These are phyloP conservation scores for Capreolus pygargus DNA, from an alignment of 2,113 vertebrate species.

Conservation along the genomic window DNA sequence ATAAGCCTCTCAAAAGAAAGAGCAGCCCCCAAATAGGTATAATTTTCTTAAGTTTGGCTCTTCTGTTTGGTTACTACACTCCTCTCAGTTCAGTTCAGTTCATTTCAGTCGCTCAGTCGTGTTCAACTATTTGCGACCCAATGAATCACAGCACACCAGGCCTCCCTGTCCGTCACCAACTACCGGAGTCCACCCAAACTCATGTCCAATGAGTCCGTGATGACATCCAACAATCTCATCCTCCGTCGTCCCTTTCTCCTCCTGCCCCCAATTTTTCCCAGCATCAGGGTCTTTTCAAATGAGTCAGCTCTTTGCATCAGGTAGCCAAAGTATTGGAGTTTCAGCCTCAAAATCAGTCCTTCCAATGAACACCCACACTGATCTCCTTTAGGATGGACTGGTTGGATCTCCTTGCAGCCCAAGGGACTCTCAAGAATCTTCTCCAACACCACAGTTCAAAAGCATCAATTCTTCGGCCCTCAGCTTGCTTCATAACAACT, in stretches of 20 bases:
- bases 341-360: background rate
- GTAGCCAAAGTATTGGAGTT: background rate
- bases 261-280: background rate
- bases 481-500: background rate
- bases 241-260: background rate
- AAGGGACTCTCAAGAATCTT: background rate
- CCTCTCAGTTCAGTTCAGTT: background rate
- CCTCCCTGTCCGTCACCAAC: background rate
- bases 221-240: background rate
- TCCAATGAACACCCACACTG: background rate
- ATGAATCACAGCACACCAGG: accelerated
- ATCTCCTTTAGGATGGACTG: background rate
- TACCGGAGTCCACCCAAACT: background rate
- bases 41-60: background rate
- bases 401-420: background rate
- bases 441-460: background rate
- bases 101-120: accelerated
- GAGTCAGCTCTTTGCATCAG: background rate
- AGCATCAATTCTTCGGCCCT: background rate
- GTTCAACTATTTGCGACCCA: background rate
- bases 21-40: background rate
- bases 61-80: background rate
- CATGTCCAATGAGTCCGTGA: background rate
- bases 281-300: background rate
- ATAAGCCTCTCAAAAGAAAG: slow-evolving; percentile 20